Percentiles rank a stretch among this genome's conserved stretches.
phyloP scores from a whole-genome alignment of 2,888 invertebrate species.

The Dicyrtomina minuta region DNA sequence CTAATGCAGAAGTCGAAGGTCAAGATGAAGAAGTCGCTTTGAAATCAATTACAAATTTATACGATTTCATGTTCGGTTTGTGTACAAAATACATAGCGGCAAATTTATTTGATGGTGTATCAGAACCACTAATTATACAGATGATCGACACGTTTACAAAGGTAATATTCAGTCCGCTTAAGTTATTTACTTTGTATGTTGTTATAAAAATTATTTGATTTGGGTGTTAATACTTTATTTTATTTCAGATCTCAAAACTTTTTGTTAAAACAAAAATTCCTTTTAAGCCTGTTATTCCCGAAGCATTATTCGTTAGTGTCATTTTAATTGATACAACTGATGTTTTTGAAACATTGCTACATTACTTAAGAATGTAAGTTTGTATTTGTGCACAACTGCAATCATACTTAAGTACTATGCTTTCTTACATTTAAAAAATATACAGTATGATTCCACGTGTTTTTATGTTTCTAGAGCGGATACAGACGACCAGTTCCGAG shows the following conservation, averaged over 20 bases:
- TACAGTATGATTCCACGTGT: too few species aligned
- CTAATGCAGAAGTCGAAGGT: background rate
- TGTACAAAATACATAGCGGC: slow-evolving; percentile 10
- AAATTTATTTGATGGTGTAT: background rate
- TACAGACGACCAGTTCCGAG: too few species aligned
- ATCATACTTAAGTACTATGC: background rate
- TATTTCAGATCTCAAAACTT: background rate
- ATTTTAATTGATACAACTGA: background rate
- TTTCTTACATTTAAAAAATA: too few species aligned
- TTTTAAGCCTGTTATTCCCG: background rate
- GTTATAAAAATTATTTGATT: background rate
- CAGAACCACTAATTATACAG: background rate
- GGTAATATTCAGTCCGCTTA: background rate
- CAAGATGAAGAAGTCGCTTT: background rate
- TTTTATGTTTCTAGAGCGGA: too few species aligned
- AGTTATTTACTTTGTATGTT: background rate
- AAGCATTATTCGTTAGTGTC: background rate
- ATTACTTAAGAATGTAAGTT: slow-evolving; percentile 4
- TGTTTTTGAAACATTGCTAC: background rate
- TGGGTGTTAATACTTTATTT: background rate
- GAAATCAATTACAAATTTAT: background rate
- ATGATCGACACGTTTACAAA: background rate
- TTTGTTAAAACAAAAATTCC: background rate
- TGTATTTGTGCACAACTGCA: background rate
- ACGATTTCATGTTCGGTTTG: background rate